Percentiles rank a stretch among this genome's conserved stretches.
These are phyloP conservation scores for Rhadina sibilatrix DNA, from an alignment of 2,113 vertebrate genomes.

Conservation along the genomic window DNA sequence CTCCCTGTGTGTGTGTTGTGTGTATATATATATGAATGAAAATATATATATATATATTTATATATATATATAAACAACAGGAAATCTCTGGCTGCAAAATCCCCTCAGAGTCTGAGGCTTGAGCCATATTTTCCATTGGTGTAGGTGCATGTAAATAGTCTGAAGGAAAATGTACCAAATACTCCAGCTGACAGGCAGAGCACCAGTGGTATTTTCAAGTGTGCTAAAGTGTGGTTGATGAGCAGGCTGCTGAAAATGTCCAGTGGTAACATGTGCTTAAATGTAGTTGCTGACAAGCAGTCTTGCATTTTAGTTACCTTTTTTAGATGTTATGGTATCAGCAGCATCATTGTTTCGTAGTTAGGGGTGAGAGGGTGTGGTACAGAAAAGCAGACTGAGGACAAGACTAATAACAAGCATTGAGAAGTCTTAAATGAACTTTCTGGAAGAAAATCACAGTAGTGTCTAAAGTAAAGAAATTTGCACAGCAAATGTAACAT, in stretches of 20 bases:
- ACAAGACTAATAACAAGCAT: background rate
- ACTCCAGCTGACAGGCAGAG: background rate
- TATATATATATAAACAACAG: background rate
- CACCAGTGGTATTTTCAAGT: background rate
- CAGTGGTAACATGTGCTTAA: background rate
- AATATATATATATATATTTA: too few relatives aligned
- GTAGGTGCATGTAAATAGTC: background rate
- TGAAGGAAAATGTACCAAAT: background rate
- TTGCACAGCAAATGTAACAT: accelerated
- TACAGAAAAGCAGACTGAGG: background rate
- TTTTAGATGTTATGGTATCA: background rate
- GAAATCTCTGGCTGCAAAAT: background rate
- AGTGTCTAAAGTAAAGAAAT: background rate
- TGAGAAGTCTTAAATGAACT: background rate
- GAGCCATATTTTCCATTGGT: background rate
- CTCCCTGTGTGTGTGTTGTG: background rate
- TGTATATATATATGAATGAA: background rate
- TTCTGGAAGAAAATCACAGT: background rate
- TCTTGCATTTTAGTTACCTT: background rate
- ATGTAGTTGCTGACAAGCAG: background rate
- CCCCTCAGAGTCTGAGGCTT: background rate
- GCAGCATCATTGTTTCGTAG: background rate
- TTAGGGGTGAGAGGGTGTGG: background rate
- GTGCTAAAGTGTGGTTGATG: background rate
- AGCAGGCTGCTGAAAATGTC: background rate